Conservation (phyloP, 2,888 invertebrate genomes). For the Scrobipalpa atriplicella region DNA sequence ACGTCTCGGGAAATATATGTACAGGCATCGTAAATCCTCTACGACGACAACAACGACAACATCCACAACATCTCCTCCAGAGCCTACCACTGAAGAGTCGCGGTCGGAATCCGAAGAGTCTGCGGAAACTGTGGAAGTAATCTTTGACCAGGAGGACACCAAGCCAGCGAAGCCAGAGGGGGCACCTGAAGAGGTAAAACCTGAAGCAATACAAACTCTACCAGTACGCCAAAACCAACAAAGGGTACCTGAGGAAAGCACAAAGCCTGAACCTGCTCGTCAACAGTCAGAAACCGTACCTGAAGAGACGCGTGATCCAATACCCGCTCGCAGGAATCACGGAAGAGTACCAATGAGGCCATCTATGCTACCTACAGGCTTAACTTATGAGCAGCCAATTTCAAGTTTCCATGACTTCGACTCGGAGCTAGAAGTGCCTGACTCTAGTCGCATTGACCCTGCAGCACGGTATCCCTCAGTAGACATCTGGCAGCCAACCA, state of each 20-base stretch:
- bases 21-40: slow-evolving; percentile 42
- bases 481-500: slow-evolving; percentile 27
- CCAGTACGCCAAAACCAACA: neutral
- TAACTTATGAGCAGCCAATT: neutral
- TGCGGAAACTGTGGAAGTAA: neutral
- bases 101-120: neutral
- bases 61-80: slow-evolving; percentile 11
- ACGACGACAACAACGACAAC: slow-evolving; percentile 37
- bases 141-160: neutral
- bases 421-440: slow-evolving; percentile 2
- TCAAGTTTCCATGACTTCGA: neutral
- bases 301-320: neutral
- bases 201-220: neutral
- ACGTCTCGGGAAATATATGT: slow-evolving; percentile 49
- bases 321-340: neutral
- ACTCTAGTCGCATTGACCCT: slow-evolving; percentile 9
- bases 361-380: neutral
- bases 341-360: neutral
- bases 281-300: neutral
- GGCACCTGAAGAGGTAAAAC: neutral
- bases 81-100: neutral
- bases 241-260: neutral
- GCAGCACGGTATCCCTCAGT: slow-evolving; percentile 21
- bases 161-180: neutral
- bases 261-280: neutral